These are phyloP conservation scores for Zygothrica quintamaculata DNA, from an alignment of 2,888 invertebrate genomes.

Conservation along the genomic window DNA sequence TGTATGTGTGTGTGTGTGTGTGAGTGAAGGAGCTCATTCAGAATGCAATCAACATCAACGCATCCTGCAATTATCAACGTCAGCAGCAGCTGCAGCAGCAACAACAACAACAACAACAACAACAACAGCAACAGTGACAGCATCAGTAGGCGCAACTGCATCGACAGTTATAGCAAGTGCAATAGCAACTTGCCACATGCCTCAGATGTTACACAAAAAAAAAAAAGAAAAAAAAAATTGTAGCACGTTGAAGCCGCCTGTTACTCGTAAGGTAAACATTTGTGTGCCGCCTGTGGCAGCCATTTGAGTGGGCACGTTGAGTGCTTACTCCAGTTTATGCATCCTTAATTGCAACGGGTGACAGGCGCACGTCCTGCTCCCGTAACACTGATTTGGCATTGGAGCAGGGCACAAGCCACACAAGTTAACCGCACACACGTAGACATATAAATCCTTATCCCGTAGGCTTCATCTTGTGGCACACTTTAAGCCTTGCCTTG, in stretches of 20 bases:
- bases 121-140: constrained; percentile 33
- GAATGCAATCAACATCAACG: constrained; percentile 77
- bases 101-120: constrained; percentile 26
- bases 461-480: constrained; percentile 35
- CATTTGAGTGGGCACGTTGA: constrained; percentile 50
- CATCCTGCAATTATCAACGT: constrained; percentile 80
- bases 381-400: constrained; percentile 76
- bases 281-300: constrained; percentile 13
- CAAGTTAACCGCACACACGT: constrained; percentile 2
- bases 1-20: constrained; percentile 32
- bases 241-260: constrained; percentile 6
- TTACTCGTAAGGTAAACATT: constrained; percentile 67
- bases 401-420: constrained; percentile 29
- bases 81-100: constrained; percentile 34
- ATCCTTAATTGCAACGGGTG: constrained; percentile 74
- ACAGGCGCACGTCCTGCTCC: constrained; percentile 69
- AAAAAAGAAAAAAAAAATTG: too few species aligned
- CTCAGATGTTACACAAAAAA: constrained; percentile 37
- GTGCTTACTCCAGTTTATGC: constrained; percentile 80
- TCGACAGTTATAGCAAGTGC: neutral
- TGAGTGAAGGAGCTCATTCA: constrained; percentile 56
- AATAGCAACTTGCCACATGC: constrained; percentile 10
- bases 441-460: constrained; percentile 12
- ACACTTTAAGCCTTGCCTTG: constrained; percentile 45
- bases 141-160: constrained; percentile 17